Conservation (phyloP, 2,888 invertebrate species). For the Heliconius ethilla region DNA sequence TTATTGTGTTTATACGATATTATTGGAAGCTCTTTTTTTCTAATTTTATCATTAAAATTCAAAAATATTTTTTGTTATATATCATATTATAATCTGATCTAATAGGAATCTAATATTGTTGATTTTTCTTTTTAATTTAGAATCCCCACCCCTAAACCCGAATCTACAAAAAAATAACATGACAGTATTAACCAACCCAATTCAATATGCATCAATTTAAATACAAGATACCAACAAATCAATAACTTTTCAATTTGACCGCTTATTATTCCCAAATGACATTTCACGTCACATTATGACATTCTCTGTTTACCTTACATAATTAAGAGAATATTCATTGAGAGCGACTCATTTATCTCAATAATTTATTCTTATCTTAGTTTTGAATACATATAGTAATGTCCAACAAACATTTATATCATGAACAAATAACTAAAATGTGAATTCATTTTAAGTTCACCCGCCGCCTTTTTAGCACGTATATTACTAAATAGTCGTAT, state of each 20-base stretch:
- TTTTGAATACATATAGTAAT: background rate
- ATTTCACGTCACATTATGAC: background rate
- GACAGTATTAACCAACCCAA: background rate
- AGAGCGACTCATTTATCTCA: background rate
- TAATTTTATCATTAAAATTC: too few relatives aligned
- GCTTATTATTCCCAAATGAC: background rate
- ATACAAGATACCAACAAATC: background rate
- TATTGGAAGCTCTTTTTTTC: too few relatives aligned
- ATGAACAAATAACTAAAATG: background rate
- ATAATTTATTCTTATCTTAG: conserved; percentile 3
- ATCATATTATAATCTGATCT: too few relatives aligned
- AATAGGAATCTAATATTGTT: too few relatives aligned
- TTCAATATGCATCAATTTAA: background rate
- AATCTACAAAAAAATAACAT: background rate
- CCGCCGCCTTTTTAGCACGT: conserved; percentile 8
- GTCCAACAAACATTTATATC: conserved; percentile 2
- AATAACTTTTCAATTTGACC: background rate
- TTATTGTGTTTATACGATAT: too few relatives aligned
- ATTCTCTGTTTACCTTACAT: background rate
- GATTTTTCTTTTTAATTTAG: background rate
- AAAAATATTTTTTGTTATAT: too few relatives aligned
- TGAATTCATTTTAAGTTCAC: conserved; percentile 17
- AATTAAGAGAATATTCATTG: background rate
- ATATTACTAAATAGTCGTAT: background rate
- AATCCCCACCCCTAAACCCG: background rate